Evolutionary conservation across 2,797 vertebrate genomes (phyloP).

Genomic region (Syndactyla subalaris): DNA sequence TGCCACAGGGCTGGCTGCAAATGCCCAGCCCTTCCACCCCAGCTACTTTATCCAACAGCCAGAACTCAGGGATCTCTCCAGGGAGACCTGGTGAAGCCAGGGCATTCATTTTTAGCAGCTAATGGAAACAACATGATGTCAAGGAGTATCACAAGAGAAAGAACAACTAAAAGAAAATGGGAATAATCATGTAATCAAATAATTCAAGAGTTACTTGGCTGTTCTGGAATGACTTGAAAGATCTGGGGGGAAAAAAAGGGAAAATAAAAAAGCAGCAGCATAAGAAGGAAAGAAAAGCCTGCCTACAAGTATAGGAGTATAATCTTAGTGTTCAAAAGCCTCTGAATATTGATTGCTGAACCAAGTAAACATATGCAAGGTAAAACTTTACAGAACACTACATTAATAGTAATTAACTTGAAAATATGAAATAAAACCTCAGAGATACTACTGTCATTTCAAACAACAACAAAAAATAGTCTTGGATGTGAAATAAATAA

Average conservation of each 20-base stretch:
- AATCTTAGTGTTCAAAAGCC: neutral
- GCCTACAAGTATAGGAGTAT: neutral
- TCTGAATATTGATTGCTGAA: neutral
- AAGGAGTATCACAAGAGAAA: neutral
- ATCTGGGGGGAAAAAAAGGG: accelerated
- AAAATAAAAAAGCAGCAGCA: neutral
- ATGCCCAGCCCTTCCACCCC: neutral
- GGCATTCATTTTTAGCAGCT: neutral
- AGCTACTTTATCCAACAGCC: neutral
- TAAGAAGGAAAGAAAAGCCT: neutral
- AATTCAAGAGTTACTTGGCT: neutral
- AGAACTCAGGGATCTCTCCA: neutral
- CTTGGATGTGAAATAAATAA: neutral
- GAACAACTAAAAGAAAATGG: neutral
- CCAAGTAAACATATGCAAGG: neutral
- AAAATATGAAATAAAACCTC: neutral
- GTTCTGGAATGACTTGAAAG: neutral
- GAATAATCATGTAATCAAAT: neutral
- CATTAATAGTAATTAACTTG: neutral
- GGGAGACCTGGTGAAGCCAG: neutral
- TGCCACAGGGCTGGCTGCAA: neutral
- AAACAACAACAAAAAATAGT: neutral
- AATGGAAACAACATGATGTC: neutral
- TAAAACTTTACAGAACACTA: neutral
- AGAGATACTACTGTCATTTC: neutral